phyloP scores from a whole-genome alignment of 2,888 invertebrate genomes.

The Sycophila texana region DNA sequence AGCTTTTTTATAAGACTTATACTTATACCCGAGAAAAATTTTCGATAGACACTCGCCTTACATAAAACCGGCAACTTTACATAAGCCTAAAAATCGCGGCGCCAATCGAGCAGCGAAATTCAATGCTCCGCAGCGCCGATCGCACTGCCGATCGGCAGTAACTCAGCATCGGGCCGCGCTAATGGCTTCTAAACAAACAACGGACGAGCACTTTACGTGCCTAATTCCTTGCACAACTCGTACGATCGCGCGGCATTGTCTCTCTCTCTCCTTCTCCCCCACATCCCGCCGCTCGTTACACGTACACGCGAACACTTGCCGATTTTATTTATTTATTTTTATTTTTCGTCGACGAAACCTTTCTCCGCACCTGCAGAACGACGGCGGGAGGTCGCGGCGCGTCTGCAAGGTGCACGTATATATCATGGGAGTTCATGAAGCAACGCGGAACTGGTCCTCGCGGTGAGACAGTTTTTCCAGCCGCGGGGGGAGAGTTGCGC shows the following conservation, averaged over 20 bases:
- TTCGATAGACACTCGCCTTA: too few species aligned
- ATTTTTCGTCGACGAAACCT: background rate
- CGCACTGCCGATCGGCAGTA: background rate
- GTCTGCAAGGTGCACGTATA: slow-evolving; percentile 1
- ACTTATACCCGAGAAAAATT: too few species aligned
- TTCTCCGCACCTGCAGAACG: slow-evolving; percentile 9
- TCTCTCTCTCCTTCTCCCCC: too few species aligned
- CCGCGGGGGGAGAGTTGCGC: slow-evolving; percentile 1
- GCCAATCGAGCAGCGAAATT: background rate
- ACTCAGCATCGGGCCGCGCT: background rate
- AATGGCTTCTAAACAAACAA: slow-evolving; percentile 21
- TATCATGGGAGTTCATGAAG: too few species aligned
- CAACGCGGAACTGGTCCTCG: slow-evolving; percentile 10
- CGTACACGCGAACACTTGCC: too few species aligned
- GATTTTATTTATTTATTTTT: background rate
- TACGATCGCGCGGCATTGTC: too few species aligned
- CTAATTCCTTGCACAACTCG: slow-evolving; percentile 38
- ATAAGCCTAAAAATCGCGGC: too few species aligned
- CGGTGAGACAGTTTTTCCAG: slow-evolving; percentile 22
- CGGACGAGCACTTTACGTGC: slow-evolving; percentile 25
- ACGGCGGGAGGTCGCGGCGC: background rate
- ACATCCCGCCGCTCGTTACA: too few species aligned
- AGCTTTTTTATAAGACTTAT: too few species aligned
- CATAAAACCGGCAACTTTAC: too few species aligned
- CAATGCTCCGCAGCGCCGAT: background rate